phyloP scores from a whole-genome alignment of 2,113 vertebrate species.

The Pachyramphus minor region DNA sequence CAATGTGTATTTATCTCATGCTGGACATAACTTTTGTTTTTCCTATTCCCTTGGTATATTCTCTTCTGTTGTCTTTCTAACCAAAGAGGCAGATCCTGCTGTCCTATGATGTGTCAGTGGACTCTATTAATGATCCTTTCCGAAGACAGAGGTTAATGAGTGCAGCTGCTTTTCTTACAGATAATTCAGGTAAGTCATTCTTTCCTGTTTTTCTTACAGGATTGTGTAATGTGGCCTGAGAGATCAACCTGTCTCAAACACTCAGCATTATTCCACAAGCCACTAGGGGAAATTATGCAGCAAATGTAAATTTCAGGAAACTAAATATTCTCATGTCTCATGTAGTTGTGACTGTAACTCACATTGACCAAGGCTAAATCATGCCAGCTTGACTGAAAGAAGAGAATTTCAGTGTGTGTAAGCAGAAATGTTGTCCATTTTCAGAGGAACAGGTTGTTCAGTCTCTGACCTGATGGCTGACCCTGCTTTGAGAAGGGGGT shows the following conservation, averaged over 20 bases:
- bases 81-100: constrained; percentile 50
- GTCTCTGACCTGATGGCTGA: neutral
- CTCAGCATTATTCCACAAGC: neutral
- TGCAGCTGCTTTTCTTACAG: constrained; percentile 56
- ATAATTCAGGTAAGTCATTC: constrained; percentile 22
- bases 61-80: neutral
- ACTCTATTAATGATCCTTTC: constrained; percentile 8
- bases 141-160: constrained; percentile 62
- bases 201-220: neutral
- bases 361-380: neutral
- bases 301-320: neutral
- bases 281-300: neutral
- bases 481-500: neutral
- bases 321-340: neutral
- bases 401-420: neutral
- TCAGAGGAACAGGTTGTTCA: neutral
- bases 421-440: neutral
- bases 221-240: neutral
- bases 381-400: neutral
- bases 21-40: neutral
- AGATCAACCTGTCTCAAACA: neutral
- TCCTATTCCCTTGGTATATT: neutral
- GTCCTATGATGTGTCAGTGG: constrained; percentile 51
- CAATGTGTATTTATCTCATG: neutral
- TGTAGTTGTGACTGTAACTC: neutral